These are phyloP conservation scores for Mactra quadrangularis DNA, from an alignment of 1,140 invertebrate species.

Conservation along the genomic window DNA sequence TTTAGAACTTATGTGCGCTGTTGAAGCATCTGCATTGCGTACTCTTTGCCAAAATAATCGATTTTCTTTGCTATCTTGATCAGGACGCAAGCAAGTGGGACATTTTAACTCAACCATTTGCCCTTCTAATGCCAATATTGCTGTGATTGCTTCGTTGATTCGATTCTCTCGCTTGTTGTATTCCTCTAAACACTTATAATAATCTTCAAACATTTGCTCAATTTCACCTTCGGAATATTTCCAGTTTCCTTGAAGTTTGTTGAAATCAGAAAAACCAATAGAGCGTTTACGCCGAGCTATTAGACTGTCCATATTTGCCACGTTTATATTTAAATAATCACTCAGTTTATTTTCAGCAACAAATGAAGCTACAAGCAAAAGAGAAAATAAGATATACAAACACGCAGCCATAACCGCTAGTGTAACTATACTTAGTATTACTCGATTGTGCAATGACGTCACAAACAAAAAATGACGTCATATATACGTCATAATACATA, in stretches of 20 bases:
- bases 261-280: slow-evolving; percentile 1
- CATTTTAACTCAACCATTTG: slow-evolving; percentile 63
- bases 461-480: too few relatives aligned
- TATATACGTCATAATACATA: too few relatives aligned
- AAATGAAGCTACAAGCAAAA: too few relatives aligned
- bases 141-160: slow-evolving; percentile 44
- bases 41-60: slow-evolving; percentile 64
- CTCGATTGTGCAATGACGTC: too few relatives aligned
- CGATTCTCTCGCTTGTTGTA: slow-evolving; percentile 19
- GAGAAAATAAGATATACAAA: too few relatives aligned
- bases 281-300: slow-evolving; percentile 2
- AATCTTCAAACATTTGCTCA: slow-evolving; percentile 52
- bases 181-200: slow-evolving; percentile 62
- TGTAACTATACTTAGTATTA: too few relatives aligned
- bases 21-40: slow-evolving; percentile 49
- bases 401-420: too few relatives aligned
- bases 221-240: slow-evolving; percentile 49
- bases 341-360: too few relatives aligned
- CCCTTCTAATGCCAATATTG: slow-evolving; percentile 59
- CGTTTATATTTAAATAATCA: background rate
- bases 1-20: background rate
- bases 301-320: background rate
- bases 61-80: slow-evolving; percentile 56
- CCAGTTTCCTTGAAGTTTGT: slow-evolving; percentile 39
- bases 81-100: slow-evolving; percentile 64